These are phyloP conservation scores for Pampus argenteus DNA, from an alignment of 2,797 vertebrate genomes.

Conservation along the genomic window DNA sequence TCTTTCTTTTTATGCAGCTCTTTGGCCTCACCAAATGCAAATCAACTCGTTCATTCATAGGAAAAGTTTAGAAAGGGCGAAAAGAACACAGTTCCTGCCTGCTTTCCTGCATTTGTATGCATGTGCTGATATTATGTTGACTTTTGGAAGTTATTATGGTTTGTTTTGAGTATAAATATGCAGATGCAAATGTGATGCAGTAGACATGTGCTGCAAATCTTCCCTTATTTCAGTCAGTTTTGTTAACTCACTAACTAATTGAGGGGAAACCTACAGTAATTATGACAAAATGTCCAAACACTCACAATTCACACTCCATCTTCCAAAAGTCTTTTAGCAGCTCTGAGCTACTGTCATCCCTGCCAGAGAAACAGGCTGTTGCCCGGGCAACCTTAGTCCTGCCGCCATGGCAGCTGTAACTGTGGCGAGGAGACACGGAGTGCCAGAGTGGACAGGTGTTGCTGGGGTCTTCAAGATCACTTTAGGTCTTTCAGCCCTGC, in stretches of 20 bases:
- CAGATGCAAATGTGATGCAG: constrained; percentile 31
- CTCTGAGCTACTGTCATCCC: constrained; percentile 62
- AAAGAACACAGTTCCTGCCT: constrained; percentile 19
- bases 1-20: background rate
- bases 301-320: constrained; percentile 62
- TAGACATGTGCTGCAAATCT: constrained; percentile 29
- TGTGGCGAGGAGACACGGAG: constrained; percentile 52
- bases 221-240: constrained; percentile 54
- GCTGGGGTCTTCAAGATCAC: constrained; percentile 66
- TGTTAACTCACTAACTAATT: constrained; percentile 61
- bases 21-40: constrained; percentile 56
- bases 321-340: constrained; percentile 63
- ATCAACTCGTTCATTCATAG: constrained; percentile 43
- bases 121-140: constrained; percentile 10
- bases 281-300: constrained; percentile 75
- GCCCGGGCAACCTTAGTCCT: constrained; percentile 70
- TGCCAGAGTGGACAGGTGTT: constrained; percentile 80
- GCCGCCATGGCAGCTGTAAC: constrained; percentile 74
- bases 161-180: constrained; percentile 45
- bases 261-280: constrained; percentile 63
- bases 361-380: constrained; percentile 72
- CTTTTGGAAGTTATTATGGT: constrained; percentile 17
- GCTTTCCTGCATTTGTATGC: constrained; percentile 11
- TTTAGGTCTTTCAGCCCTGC: constrained; percentile 54
- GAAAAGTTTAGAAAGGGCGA: constrained; percentile 28